Conservation (phyloP, 2,888 invertebrate species). For the Teleogryllus oceanicus region DNA sequence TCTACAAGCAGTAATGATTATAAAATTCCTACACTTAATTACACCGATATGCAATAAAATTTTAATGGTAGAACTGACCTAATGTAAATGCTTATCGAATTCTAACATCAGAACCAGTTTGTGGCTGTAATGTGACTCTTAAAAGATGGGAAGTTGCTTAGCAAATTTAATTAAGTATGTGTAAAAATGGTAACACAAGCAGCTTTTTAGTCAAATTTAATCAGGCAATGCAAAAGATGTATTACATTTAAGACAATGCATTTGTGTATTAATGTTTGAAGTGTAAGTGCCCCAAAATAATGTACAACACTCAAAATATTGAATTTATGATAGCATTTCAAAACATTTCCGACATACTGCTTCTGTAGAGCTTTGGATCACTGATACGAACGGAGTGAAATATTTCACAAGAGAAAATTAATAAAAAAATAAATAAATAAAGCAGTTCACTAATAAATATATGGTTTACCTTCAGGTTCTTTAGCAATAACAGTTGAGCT, state of each 20-base stretch:
- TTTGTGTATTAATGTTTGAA: not conserved
- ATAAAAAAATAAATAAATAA: slow-evolving; percentile 19
- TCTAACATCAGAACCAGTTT: too few species aligned
- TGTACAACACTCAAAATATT: not conserved
- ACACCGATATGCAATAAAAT: not conserved
- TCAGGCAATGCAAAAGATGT: not conserved
- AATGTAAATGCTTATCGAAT: too few species aligned
- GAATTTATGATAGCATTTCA: not conserved
- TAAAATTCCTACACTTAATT: not conserved
- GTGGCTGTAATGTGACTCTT: too few species aligned
- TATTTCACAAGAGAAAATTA: not conserved
- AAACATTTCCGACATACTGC: slow-evolving; percentile 7
- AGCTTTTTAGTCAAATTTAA: not conserved
- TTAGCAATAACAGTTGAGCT: slow-evolving; percentile 91
- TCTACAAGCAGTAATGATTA: not conserved
- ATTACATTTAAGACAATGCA: not conserved
- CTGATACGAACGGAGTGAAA: not conserved
- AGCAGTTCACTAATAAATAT: slow-evolving; percentile 31
- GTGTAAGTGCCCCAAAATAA: not conserved
- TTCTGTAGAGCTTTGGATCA: slow-evolving; percentile 12
- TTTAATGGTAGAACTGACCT: too few species aligned
- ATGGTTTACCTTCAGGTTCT: slow-evolving; percentile 76
- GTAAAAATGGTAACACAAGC: not conserved
- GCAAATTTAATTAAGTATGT: not conserved
- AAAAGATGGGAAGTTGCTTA: too few species aligned